Percentiles rank a stretch among this genome's conserved stretches.
Evolutionary conservation across 2,797 vertebrate species (phyloP).

Genomic region (Echeneis naucrates): DNA sequence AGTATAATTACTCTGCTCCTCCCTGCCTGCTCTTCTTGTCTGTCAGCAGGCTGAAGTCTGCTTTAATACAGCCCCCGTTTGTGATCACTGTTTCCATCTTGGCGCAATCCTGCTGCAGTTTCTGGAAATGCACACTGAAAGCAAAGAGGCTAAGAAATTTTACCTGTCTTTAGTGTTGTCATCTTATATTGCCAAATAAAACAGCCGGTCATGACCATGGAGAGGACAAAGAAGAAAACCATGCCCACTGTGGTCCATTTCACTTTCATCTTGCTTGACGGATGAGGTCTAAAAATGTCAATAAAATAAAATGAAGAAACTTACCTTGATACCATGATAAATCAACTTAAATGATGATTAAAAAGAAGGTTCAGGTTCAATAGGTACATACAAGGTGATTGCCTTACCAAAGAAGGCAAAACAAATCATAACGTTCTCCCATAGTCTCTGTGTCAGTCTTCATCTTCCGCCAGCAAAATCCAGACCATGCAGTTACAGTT

Average conservation of each 20-base stretch:
- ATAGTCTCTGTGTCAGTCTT: constrained; percentile 15
- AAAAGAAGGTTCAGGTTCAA: constrained; percentile 9
- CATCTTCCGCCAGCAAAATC: constrained; percentile 4
- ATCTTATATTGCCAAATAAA: constrained; percentile 94
- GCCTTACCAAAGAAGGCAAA: constrained; percentile 39
- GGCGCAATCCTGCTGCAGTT: constrained; percentile 71
- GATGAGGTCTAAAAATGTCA: constrained; percentile 25
- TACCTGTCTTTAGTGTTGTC: constrained; percentile 82
- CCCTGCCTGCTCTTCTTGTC: not conserved
- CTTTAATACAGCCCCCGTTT: constrained; percentile 65
- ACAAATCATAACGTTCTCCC: constrained; percentile 9
- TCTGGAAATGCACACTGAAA: constrained; percentile 60
- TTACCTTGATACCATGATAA: not conserved
- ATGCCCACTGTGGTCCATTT: constrained; percentile 84
- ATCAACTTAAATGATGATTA: not conserved
- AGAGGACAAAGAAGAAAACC: constrained; percentile 87
- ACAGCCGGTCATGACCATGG: constrained; percentile 87
- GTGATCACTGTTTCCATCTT: constrained; percentile 61
- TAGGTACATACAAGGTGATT: no score
- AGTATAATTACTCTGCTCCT: not conserved
- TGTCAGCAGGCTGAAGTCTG: constrained; percentile 55
- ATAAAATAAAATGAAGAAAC: not conserved
- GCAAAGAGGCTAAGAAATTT: constrained; percentile 1
- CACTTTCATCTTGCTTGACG: constrained; percentile 77
- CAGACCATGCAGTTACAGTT: constrained; percentile 16